A percentile compares a stretch with the other conserved stretches of the same genome.
Evolutionary conservation across 35 echinoderm and acorn worm species (phyloP).

Genomic region (Stichopus chloronotus): DNA sequence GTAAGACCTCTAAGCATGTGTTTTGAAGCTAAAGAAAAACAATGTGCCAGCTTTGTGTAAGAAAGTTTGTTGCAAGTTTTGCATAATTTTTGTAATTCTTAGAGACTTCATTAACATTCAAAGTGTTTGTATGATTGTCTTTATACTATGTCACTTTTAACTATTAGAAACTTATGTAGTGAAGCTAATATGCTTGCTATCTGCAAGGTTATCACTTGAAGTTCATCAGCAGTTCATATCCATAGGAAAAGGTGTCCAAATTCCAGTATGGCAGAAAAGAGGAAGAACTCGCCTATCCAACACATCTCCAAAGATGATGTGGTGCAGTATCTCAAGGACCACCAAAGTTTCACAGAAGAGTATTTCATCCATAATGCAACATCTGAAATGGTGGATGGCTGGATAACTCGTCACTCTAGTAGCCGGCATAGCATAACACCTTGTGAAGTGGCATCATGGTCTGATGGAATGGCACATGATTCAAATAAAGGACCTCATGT

Average conservation of each 20-base stretch:
- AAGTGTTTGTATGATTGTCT: no score
- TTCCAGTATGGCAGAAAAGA: slow-evolving; percentile 44
- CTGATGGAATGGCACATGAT: slow-evolving; percentile 53
- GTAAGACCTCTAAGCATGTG: no score
- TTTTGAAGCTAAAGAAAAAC: no score
- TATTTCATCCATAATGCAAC: slow-evolving; percentile 83
- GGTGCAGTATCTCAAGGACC: slow-evolving; percentile 79
- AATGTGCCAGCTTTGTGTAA: no score
- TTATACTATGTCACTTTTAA: no score
- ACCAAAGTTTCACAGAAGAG: slow-evolving; percentile 69
- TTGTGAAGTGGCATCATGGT: slow-evolving; percentile 46
- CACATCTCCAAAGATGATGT: slow-evolving; percentile 69
- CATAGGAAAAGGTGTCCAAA: neutral
- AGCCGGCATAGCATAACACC: slow-evolving; percentile 50
- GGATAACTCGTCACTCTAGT: slow-evolving; percentile 76
- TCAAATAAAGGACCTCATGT: slow-evolving; percentile 59
- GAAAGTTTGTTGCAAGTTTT: no score
- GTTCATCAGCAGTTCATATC: neutral
- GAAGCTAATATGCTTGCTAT: neutral
- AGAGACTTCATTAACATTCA: no score
- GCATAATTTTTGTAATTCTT: no score
- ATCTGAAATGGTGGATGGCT: slow-evolving; percentile 86
- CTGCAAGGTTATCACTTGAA: neutral
- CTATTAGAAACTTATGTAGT: no score
- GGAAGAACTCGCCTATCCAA: slow-evolving; percentile 44